Evolutionary conservation across 2,113 vertebrate genomes (phyloP).

Genomic region (Ceyx melanurus): DNA sequence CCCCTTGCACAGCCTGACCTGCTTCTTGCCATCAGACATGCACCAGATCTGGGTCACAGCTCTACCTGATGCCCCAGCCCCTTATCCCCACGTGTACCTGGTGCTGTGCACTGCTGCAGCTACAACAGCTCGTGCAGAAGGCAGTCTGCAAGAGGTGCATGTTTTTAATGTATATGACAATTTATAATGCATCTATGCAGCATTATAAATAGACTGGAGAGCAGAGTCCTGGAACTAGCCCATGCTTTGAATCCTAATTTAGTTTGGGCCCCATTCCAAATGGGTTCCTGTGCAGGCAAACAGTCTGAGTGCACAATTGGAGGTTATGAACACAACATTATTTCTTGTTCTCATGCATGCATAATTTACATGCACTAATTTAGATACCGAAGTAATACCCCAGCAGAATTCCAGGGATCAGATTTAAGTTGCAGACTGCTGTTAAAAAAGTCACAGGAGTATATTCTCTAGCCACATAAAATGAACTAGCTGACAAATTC

Average conservation of each 20-base stretch:
- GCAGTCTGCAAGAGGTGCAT: neutral
- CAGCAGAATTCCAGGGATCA: neutral
- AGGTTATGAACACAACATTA: constrained; percentile 41
- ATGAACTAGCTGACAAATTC: neutral
- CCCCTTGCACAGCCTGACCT: neutral
- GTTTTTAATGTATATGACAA: neutral
- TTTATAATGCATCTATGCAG: neutral
- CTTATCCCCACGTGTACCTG: neutral
- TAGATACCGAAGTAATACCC: constrained; percentile 22
- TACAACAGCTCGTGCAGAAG: neutral
- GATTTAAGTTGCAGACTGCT: neutral
- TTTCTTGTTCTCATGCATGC: constrained; percentile 15
- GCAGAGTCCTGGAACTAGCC: constrained; percentile 18
- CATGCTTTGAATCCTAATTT: constrained; percentile 28
- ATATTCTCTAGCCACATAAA: neutral
- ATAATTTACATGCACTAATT: constrained; percentile 13
- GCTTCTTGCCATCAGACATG: neutral
- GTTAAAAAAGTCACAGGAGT: neutral
- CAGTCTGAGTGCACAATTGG: constrained; percentile 42
- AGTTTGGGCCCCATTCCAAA: constrained; percentile 39
- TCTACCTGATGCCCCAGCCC: neutral
- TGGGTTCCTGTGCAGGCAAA: constrained; percentile 40
- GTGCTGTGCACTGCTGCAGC: neutral
- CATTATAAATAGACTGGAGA: constrained; percentile 18
- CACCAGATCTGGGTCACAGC: neutral